Conservation (phyloP, 1,140 invertebrate genomes). For the Drosophila navojoa region DNA sequence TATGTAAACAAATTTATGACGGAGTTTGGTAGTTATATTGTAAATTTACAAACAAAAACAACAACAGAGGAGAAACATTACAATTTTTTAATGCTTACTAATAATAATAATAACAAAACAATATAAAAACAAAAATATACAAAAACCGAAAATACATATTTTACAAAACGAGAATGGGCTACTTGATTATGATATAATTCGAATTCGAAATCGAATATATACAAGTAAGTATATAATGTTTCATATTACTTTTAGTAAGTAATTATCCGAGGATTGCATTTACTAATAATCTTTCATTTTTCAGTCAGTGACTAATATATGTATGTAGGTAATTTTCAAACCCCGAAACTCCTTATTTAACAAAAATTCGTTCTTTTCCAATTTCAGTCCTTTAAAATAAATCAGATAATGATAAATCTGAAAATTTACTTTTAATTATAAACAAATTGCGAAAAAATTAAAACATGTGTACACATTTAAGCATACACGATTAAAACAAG, state of each 20-base stretch:
- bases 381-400: too few species aligned
- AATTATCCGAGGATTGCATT: too few species aligned
- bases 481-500: neutral
- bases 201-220: too few species aligned
- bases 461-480: neutral
- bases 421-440: neutral
- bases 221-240: too few species aligned
- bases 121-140: conserved; percentile 10
- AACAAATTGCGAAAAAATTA: neutral
- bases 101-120: conserved; percentile 27
- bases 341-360: too few species aligned
- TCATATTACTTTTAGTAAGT: too few species aligned
- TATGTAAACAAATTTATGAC: conserved; percentile 62
- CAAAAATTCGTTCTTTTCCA: too few species aligned
- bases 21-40: conserved; percentile 75
- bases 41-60: conserved; percentile 64
- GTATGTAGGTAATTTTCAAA: too few species aligned
- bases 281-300: too few species aligned
- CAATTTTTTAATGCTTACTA: conserved; percentile 58
- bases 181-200: neutral
- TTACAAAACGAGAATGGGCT: conserved; percentile 23
- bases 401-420: too few species aligned
- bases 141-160: conserved; percentile 42
- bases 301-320: too few species aligned
- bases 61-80: conserved; percentile 57